phyloP scores from a whole-genome alignment of 2,797 vertebrate genomes.

The Coreius guichenoti region DNA sequence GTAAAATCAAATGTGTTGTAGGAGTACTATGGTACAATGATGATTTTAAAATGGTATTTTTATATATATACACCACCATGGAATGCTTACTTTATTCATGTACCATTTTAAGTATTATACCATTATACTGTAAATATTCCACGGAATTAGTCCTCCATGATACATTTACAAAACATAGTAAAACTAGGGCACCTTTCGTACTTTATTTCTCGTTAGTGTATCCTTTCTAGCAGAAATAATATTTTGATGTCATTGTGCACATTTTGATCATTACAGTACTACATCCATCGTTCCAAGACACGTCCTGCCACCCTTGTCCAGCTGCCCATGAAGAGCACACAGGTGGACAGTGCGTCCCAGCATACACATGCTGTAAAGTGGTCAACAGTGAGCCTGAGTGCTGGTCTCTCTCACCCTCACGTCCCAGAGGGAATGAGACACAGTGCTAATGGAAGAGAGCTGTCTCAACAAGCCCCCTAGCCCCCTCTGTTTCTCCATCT shows the following conservation, averaged over 20 bases:
- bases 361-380: conserved; percentile 20
- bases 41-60: background rate
- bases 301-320: conserved; percentile 4
- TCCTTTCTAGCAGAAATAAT: background rate
- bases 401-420: conserved; percentile 24
- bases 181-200: background rate
- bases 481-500: conserved; percentile 18
- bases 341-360: background rate
- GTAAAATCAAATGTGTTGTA: background rate
- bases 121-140: background rate
- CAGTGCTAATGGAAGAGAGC: conserved; percentile 53
- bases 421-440: conserved; percentile 42
- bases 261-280: background rate
- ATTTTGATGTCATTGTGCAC: conserved; percentile 5
- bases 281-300: conserved; percentile 1
- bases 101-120: background rate
- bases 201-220: background rate
- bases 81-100: background rate
- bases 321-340: conserved; percentile 13
- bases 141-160: background rate
- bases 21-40: background rate
- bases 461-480: conserved; percentile 50
- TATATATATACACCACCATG: background rate
- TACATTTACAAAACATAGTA: background rate
- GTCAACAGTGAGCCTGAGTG: conserved; percentile 29